phyloP scores from a whole-genome alignment of 1,140 invertebrate genomes.

The Adelges cooleyi region DNA sequence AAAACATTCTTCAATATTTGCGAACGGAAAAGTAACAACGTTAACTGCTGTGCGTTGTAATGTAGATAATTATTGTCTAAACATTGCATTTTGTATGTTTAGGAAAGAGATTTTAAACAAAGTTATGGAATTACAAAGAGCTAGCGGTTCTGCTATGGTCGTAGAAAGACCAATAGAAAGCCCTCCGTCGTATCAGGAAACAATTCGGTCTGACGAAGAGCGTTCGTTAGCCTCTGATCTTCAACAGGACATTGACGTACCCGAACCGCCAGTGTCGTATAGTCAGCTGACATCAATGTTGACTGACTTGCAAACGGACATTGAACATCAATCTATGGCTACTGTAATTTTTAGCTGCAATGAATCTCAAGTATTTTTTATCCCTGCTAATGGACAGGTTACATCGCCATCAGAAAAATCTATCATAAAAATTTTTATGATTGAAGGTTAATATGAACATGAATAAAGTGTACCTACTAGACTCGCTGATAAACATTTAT shows the following conservation, averaged over 20 bases:
- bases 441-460: conserved; percentile 5
- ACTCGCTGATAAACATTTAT: no score
- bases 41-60: no score
- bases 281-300: not conserved
- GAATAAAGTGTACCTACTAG: no score
- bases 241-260: no score
- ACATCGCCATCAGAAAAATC: conserved; percentile 2
- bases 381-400: conserved; percentile 2
- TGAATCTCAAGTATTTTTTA: conserved; percentile 9
- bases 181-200: conserved; percentile 17
- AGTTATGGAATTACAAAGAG: conserved; percentile 4
- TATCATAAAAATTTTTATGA: conserved; percentile 12
- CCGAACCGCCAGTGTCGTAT: not conserved
- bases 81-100: not conserved
- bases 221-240: not conserved
- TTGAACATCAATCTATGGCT: not conserved
- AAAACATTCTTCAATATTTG: conserved; percentile 11
- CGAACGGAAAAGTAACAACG: conserved; percentile 1
- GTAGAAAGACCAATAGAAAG: conserved; percentile 3
- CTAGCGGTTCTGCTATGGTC: not conserved
- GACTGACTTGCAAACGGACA: not conserved
- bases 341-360: conserved; percentile 2
- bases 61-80: not conserved
- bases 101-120: conserved; percentile 19
- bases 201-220: not conserved